These are phyloP conservation scores for Recurvirostra avosetta DNA, from an alignment of 2,113 vertebrate species.

Conservation along the genomic window DNA sequence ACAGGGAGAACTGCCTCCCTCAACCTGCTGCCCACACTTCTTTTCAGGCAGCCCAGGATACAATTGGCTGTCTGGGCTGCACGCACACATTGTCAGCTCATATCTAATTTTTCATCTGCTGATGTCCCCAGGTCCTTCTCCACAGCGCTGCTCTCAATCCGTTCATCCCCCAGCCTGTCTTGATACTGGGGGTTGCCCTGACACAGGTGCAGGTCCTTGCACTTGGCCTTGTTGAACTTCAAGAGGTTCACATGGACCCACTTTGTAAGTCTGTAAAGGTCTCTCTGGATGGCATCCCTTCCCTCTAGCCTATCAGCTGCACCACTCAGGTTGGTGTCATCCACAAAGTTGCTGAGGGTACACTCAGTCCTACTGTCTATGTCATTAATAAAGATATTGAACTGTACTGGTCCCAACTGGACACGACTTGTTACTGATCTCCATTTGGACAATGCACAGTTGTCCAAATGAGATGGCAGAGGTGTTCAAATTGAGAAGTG, in stretches of 20 bases:
- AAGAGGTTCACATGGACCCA: background rate
- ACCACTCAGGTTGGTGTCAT: background rate
- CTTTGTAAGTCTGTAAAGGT: background rate
- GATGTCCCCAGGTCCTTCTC: too few relatives aligned
- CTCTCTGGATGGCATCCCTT: background rate
- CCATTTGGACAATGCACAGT: background rate
- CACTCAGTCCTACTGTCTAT: background rate
- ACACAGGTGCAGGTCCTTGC: background rate
- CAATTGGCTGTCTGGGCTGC: background rate
- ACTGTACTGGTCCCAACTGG: fast-evolving
- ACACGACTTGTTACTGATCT: background rate
- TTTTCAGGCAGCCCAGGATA: background rate
- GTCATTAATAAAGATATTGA: background rate
- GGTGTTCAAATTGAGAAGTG: background rate
- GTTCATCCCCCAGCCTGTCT: background rate
- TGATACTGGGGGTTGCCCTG: too few relatives aligned
- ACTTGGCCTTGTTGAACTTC: background rate
- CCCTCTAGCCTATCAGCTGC: background rate
- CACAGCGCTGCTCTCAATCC: too few relatives aligned
- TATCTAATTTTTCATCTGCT: too few relatives aligned
- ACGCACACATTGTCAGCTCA: background rate
- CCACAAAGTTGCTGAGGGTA: background rate
- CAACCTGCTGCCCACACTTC: background rate
- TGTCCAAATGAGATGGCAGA: background rate
- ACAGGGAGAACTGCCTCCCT: background rate